phyloP scores from a whole-genome alignment of 2,888 invertebrate genomes.

The Yponomeuta cagnagella region DNA sequence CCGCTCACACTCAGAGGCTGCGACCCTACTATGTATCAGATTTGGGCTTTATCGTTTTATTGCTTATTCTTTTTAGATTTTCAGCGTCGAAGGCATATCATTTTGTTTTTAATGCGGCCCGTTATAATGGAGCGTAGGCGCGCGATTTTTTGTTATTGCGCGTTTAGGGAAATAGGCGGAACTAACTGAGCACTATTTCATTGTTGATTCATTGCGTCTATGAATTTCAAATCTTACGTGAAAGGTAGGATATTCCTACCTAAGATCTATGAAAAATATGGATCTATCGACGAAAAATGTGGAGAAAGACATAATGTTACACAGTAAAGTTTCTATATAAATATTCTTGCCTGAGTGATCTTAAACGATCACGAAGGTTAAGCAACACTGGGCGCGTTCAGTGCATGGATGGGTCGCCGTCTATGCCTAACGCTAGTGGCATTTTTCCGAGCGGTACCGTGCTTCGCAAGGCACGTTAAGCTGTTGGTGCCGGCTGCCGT shows the following conservation, averaged over 20 bases:
- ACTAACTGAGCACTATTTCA: slow-evolving; percentile 56
- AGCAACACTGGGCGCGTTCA: no score
- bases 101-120: slow-evolving; percentile 72
- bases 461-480: no score
- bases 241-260: not conserved
- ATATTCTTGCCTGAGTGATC: no score
- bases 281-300: no score
- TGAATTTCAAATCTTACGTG: slow-evolving; percentile 24
- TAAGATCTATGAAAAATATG: not conserved
- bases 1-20: slow-evolving; percentile 64
- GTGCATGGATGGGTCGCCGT: no score
- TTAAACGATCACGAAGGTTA: no score
- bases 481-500: no score
- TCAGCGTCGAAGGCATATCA: slow-evolving; percentile 74
- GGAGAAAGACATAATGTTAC: no score
- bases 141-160: slow-evolving; percentile 63
- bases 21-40: slow-evolving; percentile 74
- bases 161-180: slow-evolving; percentile 63
- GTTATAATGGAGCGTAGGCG: slow-evolving; percentile 65
- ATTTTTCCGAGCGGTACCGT: no score
- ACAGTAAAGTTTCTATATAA: no score
- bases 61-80: slow-evolving; percentile 77
- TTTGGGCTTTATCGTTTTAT: slow-evolving; percentile 77
- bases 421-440: no score
- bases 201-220: slow-evolving; percentile 30